Conservation (phyloP, 92 coral and sea anemone genomes). For the Porites cylindrica region DNA sequence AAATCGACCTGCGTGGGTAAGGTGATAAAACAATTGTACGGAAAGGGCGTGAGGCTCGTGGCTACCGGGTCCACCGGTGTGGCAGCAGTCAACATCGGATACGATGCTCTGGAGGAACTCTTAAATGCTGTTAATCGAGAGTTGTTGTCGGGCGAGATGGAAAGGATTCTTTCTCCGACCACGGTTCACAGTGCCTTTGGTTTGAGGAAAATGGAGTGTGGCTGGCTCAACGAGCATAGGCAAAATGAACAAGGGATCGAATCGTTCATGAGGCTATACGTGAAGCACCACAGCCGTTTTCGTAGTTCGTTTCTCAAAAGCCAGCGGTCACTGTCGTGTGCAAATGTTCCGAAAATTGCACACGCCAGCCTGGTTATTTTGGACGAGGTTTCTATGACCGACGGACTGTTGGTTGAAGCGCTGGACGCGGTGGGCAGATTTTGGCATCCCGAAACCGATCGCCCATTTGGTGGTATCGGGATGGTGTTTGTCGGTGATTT, state of each 20-base stretch:
- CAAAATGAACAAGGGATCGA: not conserved
- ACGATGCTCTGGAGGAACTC: not conserved
- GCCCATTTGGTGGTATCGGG: conserved; percentile 7
- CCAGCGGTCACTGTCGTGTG: not conserved
- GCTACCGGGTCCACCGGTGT: conserved; percentile 16
- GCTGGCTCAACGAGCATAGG: not conserved
- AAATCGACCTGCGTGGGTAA: conserved; percentile 3
- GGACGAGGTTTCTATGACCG: conserved; percentile 14
- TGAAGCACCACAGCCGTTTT: no score
- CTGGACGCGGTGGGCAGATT: conserved; percentile 1
- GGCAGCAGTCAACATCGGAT: not conserved
- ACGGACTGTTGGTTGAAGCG: not conserved
- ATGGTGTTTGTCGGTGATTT: conserved; percentile 19
- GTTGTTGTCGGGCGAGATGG: not conserved
- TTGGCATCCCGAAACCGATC: not conserved
- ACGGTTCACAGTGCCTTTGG: conserved; percentile 10
- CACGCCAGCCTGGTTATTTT: not conserved
- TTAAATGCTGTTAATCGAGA: not conserved
- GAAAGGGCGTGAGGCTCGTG: not conserved
- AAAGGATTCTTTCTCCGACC: not conserved
- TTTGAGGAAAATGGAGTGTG: not conserved
- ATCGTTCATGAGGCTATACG: not conserved
- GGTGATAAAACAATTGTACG: not conserved
- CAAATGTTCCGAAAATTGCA: no score
- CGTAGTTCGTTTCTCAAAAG: not conserved